Conservation (phyloP, 2,113 vertebrate genomes). For the Pterophyllum scalare region DNA sequence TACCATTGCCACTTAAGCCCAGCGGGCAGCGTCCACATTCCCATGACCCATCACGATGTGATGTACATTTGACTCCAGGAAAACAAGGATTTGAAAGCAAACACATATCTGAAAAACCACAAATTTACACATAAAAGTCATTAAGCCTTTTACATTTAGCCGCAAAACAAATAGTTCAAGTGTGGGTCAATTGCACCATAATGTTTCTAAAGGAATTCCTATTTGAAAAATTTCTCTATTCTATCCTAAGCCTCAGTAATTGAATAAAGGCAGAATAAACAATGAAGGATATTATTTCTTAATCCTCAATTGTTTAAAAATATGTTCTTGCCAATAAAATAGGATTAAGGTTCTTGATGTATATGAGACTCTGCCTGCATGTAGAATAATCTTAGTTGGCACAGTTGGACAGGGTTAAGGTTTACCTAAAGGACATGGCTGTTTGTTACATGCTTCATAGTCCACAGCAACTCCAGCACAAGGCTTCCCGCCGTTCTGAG, state of each 20-base stretch:
- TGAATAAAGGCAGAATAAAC: constrained; percentile 24
- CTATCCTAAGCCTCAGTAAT: not conserved
- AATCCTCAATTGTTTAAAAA: constrained; percentile 32
- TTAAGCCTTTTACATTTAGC: not conserved
- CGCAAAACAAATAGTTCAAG: not conserved
- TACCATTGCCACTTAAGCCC: constrained; percentile 92
- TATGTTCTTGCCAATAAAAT: constrained; percentile 14
- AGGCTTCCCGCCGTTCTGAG: constrained; percentile 87
- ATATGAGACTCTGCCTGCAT: constrained; percentile 9
- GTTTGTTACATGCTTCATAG: constrained; percentile 88
- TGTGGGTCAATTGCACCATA: not conserved
- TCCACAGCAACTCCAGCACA: constrained; percentile 88
- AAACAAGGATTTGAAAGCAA: constrained; percentile 93
- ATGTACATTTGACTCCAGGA: constrained; percentile 88
- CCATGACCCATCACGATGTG: constrained; percentile 89
- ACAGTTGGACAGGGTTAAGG: not conserved
- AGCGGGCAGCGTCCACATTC: constrained; percentile 89
- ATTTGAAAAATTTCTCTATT: constrained; percentile 2
- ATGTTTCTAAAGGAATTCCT: not conserved
- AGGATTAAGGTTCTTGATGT: not conserved
- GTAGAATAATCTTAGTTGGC: constrained; percentile 7
- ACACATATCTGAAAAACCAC: constrained; percentile 86
- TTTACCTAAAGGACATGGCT: constrained; percentile 86
- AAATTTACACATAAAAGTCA: not conserved
- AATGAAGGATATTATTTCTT: constrained; percentile 5